A percentile compares a stretch with the other conserved stretches of the same genome.
Conservation (phyloP, 1,140 invertebrate species). For the Nautilus pompilius region DNA sequence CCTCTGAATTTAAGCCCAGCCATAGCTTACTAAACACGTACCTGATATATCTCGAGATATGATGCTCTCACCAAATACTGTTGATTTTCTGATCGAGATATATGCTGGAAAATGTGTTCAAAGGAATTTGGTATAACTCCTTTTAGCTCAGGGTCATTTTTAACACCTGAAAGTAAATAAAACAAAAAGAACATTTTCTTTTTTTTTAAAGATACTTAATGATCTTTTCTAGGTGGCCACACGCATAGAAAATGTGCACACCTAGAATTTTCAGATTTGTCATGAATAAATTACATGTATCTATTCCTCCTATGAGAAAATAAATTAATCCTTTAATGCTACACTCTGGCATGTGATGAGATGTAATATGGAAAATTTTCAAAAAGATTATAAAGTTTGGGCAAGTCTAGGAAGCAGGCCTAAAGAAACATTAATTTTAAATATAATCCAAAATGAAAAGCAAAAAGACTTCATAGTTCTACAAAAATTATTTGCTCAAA, state of each 20-base stretch:
- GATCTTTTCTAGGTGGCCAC: background rate
- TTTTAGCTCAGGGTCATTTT: slow-evolving; percentile 59
- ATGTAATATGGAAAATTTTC: too few species aligned
- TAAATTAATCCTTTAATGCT: background rate
- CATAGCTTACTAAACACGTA: too few species aligned
- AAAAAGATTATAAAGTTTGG: too few species aligned
- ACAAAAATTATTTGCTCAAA: too few species aligned
- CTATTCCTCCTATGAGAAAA: background rate
- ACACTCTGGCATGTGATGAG: background rate
- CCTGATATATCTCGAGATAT: slow-evolving; percentile 92
- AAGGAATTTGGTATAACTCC: slow-evolving; percentile 77
- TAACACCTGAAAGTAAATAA: slow-evolving; percentile 51
- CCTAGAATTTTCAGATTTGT: background rate
- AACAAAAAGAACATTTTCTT: background rate
- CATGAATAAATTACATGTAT: background rate
- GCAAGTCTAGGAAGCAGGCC: too few species aligned
- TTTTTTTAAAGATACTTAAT: background rate
- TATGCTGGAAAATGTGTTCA: slow-evolving; percentile 55
- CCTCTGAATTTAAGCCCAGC: too few species aligned
- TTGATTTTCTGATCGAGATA: slow-evolving; percentile 64
- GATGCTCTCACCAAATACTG: slow-evolving; percentile 85
- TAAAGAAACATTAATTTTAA: too few species aligned
- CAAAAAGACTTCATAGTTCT: too few species aligned
- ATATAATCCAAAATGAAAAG: too few species aligned
- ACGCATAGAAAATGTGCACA: background rate